These are phyloP conservation scores for Semaprochilodus insignis DNA, from an alignment of 2,797 vertebrate genomes.

Conservation along the genomic window DNA sequence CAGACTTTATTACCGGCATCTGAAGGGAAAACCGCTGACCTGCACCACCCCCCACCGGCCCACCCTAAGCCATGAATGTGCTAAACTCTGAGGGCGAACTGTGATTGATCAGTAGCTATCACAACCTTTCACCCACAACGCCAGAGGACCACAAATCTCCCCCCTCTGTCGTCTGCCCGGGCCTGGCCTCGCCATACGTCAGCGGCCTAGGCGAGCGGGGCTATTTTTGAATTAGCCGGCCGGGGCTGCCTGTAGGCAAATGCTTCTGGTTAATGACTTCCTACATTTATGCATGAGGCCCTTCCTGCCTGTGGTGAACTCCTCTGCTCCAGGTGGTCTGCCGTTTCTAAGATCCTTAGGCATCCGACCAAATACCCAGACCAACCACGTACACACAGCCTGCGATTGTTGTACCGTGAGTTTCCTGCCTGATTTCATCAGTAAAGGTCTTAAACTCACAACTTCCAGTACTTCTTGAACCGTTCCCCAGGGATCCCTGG, in stretches of 20 bases:
- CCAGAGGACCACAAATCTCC: not conserved
- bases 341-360: not conserved
- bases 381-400: too few species aligned
- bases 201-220: not conserved
- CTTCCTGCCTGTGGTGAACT: not conserved
- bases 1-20: too few species aligned
- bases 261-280: conserved; percentile 6
- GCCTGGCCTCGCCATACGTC: not conserved
- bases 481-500: too few species aligned
- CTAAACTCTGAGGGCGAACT: not conserved
- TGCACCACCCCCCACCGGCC: not conserved
- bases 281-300: conserved; percentile 23
- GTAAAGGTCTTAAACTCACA: too few species aligned
- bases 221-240: not conserved
- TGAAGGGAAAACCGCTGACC: not conserved
- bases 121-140: not conserved
- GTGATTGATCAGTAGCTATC: not conserved
- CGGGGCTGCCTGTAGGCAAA: conserved; percentile 11
- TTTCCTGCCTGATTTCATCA: too few species aligned
- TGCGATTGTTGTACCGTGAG: too few species aligned
- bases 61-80: not conserved
- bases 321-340: not conserved
- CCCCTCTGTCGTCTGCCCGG: not conserved
- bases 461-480: too few species aligned
- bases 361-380: too few species aligned